phyloP scores from a whole-genome alignment of 2,888 invertebrate genomes.

The Charanyca ferruginea region DNA sequence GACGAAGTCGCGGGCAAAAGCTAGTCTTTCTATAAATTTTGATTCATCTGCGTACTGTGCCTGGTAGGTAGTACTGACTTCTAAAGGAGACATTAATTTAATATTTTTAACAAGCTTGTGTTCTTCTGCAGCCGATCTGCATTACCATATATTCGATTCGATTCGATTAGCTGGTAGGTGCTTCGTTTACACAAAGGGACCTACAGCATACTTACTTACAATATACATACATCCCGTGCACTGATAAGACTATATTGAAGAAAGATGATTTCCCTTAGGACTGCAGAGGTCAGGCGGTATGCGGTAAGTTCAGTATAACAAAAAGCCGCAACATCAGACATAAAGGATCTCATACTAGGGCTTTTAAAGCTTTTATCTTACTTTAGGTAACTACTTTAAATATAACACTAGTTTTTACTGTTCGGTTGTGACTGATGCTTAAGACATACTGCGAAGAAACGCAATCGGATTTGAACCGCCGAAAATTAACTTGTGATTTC shows the following conservation, averaged over 20 bases:
- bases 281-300: slow-evolving; percentile 42
- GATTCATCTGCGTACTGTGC: too few species aligned
- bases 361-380: not conserved
- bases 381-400: not conserved
- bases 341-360: not conserved
- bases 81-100: too few species aligned
- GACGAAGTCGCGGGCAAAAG: too few species aligned
- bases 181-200: slow-evolving; percentile 8
- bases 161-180: not conserved
- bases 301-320: slow-evolving; percentile 14
- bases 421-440: not conserved
- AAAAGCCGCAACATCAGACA: slow-evolving; percentile 17
- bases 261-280: slow-evolving; percentile 49
- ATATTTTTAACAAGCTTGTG: not conserved
- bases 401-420: not conserved
- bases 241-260: slow-evolving; percentile 38
- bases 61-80: too few species aligned
- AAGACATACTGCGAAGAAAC: not conserved
- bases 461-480: not conserved
- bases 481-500: not conserved
- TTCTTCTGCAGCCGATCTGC: not conserved
- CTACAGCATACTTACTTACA: slow-evolving; percentile 28
- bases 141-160: too few species aligned
- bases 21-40: too few species aligned
- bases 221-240: slow-evolving; percentile 31